phyloP scores from a whole-genome alignment of 2,888 invertebrate genomes.

The Apoda limacodes region DNA sequence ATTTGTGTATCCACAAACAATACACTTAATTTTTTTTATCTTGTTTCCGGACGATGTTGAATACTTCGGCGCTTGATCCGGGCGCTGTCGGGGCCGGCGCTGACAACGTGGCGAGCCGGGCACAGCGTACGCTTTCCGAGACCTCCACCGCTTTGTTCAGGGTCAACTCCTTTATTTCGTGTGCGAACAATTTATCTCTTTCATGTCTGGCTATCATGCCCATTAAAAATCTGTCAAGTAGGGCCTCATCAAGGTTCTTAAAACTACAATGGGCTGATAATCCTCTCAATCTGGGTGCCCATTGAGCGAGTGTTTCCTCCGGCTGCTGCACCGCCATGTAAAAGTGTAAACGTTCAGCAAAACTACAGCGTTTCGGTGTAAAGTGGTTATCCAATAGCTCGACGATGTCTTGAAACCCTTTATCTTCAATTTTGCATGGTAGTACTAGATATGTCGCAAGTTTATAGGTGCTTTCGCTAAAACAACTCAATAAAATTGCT shows the following conservation, averaged over 20 bases:
- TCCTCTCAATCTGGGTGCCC: conserved; percentile 16
- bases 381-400: conserved; percentile 11
- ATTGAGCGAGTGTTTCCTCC: conserved; percentile 6
- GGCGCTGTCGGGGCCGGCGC: too few relatives aligned
- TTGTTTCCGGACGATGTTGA: too few relatives aligned
- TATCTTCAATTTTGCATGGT: conserved; percentile 4
- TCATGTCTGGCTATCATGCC: conserved; percentile 19
- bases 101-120: conserved; percentile 10
- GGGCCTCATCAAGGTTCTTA: conserved; percentile 12
- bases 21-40: conserved; percentile 20
- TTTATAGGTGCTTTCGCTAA: too few relatives aligned
- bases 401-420: conserved; percentile 2
- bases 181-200: conserved; percentile 20
- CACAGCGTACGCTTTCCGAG: conserved; percentile 17
- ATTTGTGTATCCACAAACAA: conserved; percentile 12
- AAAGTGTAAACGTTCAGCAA: conserved; percentile 10
- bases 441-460: conserved; percentile 10
- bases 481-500: too few relatives aligned
- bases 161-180: conserved; percentile 15
- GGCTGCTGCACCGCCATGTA: conserved; percentile 9
- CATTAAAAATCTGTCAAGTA: conserved; percentile 21
- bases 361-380: conserved; percentile 7
- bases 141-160: conserved; percentile 18
- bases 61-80: too few relatives aligned
- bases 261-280: conserved; percentile 15